phyloP scores from a whole-genome alignment of 2,888 invertebrate species.

The Drosophila nr. fundita region DNA sequence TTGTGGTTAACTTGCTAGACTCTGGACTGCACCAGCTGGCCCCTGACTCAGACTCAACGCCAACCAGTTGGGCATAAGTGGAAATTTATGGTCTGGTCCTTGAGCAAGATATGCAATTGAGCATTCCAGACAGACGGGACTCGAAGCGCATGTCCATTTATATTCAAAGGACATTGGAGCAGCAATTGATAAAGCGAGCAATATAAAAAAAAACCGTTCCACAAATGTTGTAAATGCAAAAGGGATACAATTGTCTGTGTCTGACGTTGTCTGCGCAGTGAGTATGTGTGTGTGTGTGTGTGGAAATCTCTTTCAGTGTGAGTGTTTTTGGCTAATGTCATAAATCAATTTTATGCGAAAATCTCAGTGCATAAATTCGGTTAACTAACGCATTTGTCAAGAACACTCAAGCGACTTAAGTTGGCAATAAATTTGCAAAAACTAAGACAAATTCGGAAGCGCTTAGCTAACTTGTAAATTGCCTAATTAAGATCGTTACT shows the following conservation, averaged over 20 bases:
- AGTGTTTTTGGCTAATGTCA: slow-evolving; percentile 55
- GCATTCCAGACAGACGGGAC: slow-evolving; percentile 33
- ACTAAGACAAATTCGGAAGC: slow-evolving; percentile 12
- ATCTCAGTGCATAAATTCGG: slow-evolving; percentile 60
- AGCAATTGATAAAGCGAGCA: slow-evolving; percentile 63
- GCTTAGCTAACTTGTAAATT: slow-evolving; percentile 9
- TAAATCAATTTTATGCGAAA: slow-evolving; percentile 68
- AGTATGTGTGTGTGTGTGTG: background rate
- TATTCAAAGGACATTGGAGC: slow-evolving; percentile 60
- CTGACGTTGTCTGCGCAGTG: background rate
- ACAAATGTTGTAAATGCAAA: slow-evolving; percentile 54
- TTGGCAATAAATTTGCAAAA: slow-evolving; percentile 40
- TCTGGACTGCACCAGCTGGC: slow-evolving; percentile 14
- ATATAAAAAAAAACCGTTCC: slow-evolving; percentile 38
- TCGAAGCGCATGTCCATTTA: slow-evolving; percentile 52
- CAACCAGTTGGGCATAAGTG: slow-evolving; percentile 41
- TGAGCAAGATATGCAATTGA: slow-evolving; percentile 64
- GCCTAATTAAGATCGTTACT: background rate
- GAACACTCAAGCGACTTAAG: slow-evolving; percentile 41
- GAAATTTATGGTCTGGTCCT: slow-evolving; percentile 59
- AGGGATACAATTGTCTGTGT: slow-evolving; percentile 60
- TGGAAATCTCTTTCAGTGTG: slow-evolving; percentile 5
- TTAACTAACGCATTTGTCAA: slow-evolving; percentile 69
- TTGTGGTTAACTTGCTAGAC: slow-evolving; percentile 52
- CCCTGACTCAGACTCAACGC: background rate